A percentile compares a stretch with the other conserved stretches of the same genome.
phyloP scores from a whole-genome alignment of 2,113 vertebrate species.

The Phyllopteryx taeniolatus region DNA sequence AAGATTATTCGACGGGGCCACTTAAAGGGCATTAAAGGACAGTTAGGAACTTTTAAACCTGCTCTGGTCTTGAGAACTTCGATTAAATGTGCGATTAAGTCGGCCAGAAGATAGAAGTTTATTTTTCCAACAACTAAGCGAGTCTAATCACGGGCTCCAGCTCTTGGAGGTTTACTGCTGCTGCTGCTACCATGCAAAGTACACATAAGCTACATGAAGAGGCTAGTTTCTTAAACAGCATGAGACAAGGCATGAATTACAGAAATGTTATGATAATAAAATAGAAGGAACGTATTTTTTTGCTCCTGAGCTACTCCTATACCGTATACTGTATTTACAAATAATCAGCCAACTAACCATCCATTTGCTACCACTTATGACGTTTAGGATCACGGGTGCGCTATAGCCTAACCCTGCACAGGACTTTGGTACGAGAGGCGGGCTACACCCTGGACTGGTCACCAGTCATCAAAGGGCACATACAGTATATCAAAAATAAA shows the following conservation, averaged over 20 bases:
- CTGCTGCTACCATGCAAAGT: constrained; percentile 63
- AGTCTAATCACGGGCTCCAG: constrained; percentile 59
- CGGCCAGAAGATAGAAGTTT: constrained; percentile 59
- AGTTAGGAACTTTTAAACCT: constrained; percentile 32
- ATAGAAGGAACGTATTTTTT: background rate
- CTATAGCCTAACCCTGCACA: too few relatives aligned
- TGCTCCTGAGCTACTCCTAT: background rate
- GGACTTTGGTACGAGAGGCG: too few relatives aligned
- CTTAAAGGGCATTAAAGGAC: constrained; percentile 50
- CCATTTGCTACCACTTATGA: background rate
- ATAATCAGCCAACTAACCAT: background rate
- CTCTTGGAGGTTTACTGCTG: constrained; percentile 47
- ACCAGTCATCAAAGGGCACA: too few relatives aligned
- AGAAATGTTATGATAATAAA: background rate
- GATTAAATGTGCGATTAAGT: constrained; percentile 53
- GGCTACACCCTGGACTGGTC: too few relatives aligned
- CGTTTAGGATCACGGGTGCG: background rate
- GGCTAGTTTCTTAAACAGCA: constrained; percentile 58
- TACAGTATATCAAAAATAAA: too few relatives aligned
- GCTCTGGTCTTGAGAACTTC: constrained; percentile 18
- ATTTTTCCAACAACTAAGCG: constrained; percentile 64
- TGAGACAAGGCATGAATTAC: background rate
- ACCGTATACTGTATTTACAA: background rate
- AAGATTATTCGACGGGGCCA: constrained; percentile 11
- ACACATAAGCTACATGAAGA: constrained; percentile 66